phyloP scores from a whole-genome alignment of 2,888 invertebrate species.

The Serrognathus titanus region DNA sequence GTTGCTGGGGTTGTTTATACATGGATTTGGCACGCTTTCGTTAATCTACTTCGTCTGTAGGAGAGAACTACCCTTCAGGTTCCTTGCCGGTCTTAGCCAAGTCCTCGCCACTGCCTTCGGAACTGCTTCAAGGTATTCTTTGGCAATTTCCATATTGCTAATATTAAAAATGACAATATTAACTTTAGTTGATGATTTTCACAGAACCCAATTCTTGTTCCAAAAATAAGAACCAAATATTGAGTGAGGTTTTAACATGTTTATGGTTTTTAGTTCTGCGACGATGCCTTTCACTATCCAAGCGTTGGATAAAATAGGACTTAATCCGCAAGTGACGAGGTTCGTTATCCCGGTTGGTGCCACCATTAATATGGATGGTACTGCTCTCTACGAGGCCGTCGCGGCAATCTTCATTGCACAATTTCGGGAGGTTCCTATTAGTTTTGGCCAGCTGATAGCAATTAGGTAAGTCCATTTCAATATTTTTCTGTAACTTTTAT shows the following conservation, averaged over 20 bases:
- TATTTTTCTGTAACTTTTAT: neutral
- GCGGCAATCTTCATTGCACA: constrained; percentile 98
- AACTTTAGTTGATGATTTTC: neutral
- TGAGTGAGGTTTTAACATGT: too few species aligned
- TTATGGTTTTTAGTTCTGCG: constrained; percentile 63
- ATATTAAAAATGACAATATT: too few species aligned
- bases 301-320: constrained; percentile 86
- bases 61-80: constrained; percentile 77
- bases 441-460: constrained; percentile 85
- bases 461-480: constrained; percentile 65
- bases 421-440: constrained; percentile 75
- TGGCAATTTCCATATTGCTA: neutral
- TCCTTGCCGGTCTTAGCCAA: constrained; percentile 80
- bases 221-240: too few species aligned
- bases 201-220: too few species aligned
- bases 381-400: constrained; percentile 95
- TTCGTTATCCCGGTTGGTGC: constrained; percentile 97
- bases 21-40: constrained; percentile 88
- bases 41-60: constrained; percentile 79
- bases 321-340: constrained; percentile 87
- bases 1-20: constrained; percentile 83
- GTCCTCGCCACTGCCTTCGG: constrained; percentile 95
- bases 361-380: constrained; percentile 98
- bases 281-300: constrained; percentile 94
- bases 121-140: constrained; percentile 77